Percentiles rank a stretch among this genome's conserved stretches.
Conservation (phyloP, 2,797 vertebrate genomes). For the Tiaroga cobitis region DNA sequence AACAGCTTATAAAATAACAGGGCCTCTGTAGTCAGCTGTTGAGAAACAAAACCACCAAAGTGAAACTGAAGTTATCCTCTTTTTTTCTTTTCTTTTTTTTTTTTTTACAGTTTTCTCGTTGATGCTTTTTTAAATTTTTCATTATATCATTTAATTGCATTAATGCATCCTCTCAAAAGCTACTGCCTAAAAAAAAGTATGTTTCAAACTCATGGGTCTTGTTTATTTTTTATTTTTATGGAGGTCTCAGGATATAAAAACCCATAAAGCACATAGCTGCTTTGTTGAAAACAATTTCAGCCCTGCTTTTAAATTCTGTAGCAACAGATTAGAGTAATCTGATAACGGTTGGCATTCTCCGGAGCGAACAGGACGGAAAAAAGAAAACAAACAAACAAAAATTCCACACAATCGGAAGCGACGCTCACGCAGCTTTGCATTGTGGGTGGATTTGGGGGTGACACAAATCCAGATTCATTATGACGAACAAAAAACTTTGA, state of each 20-base stretch:
- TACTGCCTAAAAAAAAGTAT: not conserved
- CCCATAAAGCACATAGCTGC: slow-evolving; percentile 35
- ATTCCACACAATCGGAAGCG: slow-evolving; percentile 62
- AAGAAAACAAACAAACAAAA: slow-evolving; percentile 63
- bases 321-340: slow-evolving; percentile 75
- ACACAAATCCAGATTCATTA: slow-evolving; percentile 62
- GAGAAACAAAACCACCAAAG: slow-evolving; percentile 25
- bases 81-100: not conserved
- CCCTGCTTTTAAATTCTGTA: slow-evolving; percentile 70
- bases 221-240: slow-evolving; percentile 11
- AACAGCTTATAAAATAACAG: slow-evolving; percentile 32
- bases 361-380: slow-evolving; percentile 63
- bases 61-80: not conserved
- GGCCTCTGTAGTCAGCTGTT: slow-evolving; percentile 18
- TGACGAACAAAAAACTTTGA: slow-evolving; percentile 56
- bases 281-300: slow-evolving; percentile 66
- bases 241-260: slow-evolving; percentile 21
- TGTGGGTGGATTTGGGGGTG: slow-evolving; percentile 59
- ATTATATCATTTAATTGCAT: not conserved
- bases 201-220: not conserved
- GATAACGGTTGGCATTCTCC: slow-evolving; percentile 69
- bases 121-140: not conserved
- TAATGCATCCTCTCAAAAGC: not conserved
- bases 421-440: slow-evolving; percentile 57
- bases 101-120: not conserved